A percentile compares a stretch with the other conserved stretches of the same genome.
Conservation (phyloP, 2,113 vertebrate genomes). For the Dolichotis patagonum region DNA sequence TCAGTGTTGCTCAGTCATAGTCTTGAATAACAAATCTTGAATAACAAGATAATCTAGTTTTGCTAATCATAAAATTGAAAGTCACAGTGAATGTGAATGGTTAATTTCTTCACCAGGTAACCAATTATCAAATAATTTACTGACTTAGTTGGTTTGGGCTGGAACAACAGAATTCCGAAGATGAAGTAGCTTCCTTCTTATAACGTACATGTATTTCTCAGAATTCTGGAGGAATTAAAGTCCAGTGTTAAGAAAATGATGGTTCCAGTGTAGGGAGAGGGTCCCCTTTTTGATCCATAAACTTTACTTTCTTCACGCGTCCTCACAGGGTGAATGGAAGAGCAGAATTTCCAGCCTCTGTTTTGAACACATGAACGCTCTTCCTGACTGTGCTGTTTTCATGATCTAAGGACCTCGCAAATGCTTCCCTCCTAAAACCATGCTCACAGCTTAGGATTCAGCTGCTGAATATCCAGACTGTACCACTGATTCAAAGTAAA, state of each 20-base stretch:
- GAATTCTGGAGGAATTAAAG: background rate
- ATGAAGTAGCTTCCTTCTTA: background rate
- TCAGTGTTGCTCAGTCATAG: background rate
- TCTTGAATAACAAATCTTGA: background rate
- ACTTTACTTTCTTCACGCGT: fast-evolving
- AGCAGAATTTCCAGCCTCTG: fast-evolving
- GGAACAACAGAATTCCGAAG: background rate
- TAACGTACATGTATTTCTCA: background rate
- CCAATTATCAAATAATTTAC: background rate
- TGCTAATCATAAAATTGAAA: background rate
- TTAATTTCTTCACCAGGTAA: background rate
- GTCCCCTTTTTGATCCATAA: fast-evolving
- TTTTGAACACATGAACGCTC: too few species aligned
- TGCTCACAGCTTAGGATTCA: background rate
- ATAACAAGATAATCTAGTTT: background rate
- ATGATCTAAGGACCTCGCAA: too few species aligned
- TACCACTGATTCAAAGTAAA: background rate
- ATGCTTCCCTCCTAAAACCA: background rate
- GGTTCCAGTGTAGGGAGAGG: fast-evolving
- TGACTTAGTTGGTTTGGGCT: background rate
- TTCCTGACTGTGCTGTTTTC: background rate
- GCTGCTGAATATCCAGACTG: background rate
- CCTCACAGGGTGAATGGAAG: fast-evolving
- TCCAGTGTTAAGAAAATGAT: background rate
- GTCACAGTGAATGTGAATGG: background rate